Percentiles rank a stretch among this genome's conserved stretches.
These are phyloP conservation scores for Calidris pygmaea DNA, from an alignment of 2,113 vertebrate species.

Conservation along the genomic window DNA sequence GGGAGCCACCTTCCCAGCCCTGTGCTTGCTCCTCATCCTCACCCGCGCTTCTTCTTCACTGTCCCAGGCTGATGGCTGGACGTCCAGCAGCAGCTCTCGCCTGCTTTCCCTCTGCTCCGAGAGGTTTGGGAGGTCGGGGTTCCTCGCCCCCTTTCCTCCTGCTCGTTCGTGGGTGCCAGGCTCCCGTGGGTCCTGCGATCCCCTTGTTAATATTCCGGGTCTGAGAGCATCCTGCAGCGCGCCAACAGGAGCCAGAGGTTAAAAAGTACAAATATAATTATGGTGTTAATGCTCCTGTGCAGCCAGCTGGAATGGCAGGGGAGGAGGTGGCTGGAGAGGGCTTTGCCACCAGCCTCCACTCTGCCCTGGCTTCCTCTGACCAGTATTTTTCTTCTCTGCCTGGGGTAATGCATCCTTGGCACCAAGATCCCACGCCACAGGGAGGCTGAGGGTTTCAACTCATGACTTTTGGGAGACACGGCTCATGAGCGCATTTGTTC, in stretches of 20 bases:
- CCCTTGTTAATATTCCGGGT: not conserved
- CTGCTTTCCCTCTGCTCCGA: not conserved
- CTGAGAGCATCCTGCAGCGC: not conserved
- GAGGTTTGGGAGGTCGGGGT: not conserved
- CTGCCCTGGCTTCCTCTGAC: not conserved
- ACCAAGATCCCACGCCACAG: not conserved
- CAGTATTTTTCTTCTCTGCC: not conserved
- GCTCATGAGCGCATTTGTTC: not conserved
- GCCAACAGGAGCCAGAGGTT: not conserved
- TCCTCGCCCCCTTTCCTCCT: not conserved
- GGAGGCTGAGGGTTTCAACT: not conserved
- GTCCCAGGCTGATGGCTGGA: not conserved
- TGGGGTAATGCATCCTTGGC: not conserved
- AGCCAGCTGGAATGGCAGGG: not conserved
- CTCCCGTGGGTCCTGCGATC: not conserved
- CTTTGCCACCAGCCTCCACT: not conserved
- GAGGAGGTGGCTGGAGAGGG: not conserved
- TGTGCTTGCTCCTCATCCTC: not conserved
- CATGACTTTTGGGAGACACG: not conserved
- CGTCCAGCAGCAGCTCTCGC: accelerated
- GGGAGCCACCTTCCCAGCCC: not conserved
- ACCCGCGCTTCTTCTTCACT: not conserved
- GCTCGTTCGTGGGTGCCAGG: not conserved
- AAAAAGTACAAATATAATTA: conserved; percentile 35
- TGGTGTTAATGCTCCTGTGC: not conserved